Evolutionary conservation across 2,888 invertebrate genomes (phyloP), one percentile per base, ranked within the genome.

Genomic region (Calameuta filiformis): DNA sequence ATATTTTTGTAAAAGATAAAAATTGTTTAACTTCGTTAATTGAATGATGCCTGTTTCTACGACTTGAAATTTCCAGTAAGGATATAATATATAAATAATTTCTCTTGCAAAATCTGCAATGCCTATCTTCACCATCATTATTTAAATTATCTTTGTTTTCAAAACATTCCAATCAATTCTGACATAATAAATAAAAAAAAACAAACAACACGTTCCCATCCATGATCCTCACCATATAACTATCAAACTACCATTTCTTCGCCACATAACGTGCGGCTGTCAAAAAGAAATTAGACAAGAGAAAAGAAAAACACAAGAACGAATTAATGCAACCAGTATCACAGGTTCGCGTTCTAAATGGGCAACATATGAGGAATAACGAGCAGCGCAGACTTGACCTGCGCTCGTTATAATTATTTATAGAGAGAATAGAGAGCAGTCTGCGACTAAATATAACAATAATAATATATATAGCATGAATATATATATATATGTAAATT

Each of bases 391-490:
- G 56, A 23, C 23, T 56, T 15, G 23, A 23, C 23, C 56, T 56
- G 56, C 77, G 69, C 75, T 80, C 75, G 37, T 73, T 75, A 35
- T 74, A 4, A 35, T 71, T 30, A 75, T 75, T 77, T 69, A 12
- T 69, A 34, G 37, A 31, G 31, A 31, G 31, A 31, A 78, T 73
- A 73, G 40, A 69, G 69, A 74, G 71, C 34, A 71, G 40, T 77
- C 73, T 68, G 75, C 75, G 56, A 75, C 77, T 68, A 77, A 40
- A 73, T 69, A 75, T 73, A 69, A 75, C 74, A 75, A 75, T 69
- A 76, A 76, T 77, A 76, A 76, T 76, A 37, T 75, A 75, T 75
- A 73, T 76, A 35, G 74, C 56, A 73, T 69, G 23, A 34, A 79
- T 73, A 33, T 33, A 31, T 37, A 37, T 23, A 33, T 73, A 73